Evolutionary conservation across 2,113 vertebrate genomes (phyloP).

Genomic region (Probosciger aterrimus): DNA sequence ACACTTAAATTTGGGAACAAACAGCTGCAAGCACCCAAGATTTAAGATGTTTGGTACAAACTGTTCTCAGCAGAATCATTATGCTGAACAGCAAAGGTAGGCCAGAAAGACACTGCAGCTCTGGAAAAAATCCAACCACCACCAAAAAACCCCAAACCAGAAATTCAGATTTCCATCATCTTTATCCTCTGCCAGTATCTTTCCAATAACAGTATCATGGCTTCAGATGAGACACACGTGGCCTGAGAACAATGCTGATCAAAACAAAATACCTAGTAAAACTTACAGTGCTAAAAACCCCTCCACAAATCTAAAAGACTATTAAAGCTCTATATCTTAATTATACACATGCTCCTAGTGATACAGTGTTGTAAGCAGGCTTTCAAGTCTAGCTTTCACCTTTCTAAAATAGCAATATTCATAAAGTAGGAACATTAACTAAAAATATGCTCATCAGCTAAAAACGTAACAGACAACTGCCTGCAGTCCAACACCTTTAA

Average conservation of each 20-base stretch:
- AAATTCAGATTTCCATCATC: neutral
- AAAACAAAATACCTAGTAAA: neutral
- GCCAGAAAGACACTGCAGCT: neutral
- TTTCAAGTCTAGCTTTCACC: neutral
- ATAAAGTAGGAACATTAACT: neutral
- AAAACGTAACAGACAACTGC: accelerated
- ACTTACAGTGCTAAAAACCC: neutral
- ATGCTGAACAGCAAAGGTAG: neutral
- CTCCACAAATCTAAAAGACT: neutral
- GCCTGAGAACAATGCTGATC: neutral
- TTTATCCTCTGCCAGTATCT: neutral
- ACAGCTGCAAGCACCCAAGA: neutral
- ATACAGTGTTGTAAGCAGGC: neutral
- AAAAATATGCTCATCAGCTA: accelerated
- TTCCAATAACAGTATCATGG: neutral
- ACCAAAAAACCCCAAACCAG: neutral
- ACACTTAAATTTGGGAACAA: neutral
- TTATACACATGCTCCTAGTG: neutral
- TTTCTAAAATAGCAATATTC: neutral
- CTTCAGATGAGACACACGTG: accelerated
- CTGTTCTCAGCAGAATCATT: neutral
- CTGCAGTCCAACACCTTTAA: neutral
- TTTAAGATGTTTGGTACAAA: neutral
- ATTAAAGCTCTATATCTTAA: neutral
- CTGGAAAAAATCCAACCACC: neutral